Percentiles rank a stretch among this genome's conserved stretches.
Conservation (phyloP, 1,140 invertebrate species). For the Patella vulgata region DNA sequence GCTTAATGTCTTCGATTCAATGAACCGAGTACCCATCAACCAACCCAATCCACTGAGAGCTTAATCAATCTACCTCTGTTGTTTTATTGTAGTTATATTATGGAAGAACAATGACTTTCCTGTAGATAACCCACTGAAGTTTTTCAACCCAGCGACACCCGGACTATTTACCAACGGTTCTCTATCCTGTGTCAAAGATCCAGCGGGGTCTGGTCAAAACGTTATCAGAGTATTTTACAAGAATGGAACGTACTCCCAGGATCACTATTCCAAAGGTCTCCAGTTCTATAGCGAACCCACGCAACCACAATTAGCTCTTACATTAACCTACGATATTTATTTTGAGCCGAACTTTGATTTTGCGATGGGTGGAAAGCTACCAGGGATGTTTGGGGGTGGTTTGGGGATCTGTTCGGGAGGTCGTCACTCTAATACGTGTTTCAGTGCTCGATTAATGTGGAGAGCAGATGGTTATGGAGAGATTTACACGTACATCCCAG, state of each 20-base stretch:
- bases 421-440: not conserved
- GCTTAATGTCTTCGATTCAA: too few relatives aligned
- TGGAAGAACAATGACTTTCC: too few relatives aligned
- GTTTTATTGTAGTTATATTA: too few relatives aligned
- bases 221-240: not conserved
- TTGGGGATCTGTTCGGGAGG: not conserved
- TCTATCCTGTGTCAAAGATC: not conserved
- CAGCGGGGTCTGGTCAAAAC: not conserved
- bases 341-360: conserved; percentile 1
- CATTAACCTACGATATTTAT: not conserved
- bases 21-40: too few relatives aligned
- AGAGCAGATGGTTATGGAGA: conserved; percentile 16
- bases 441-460: conserved; percentile 1
- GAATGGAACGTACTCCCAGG: conserved; percentile 3
- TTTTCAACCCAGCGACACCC: not conserved
- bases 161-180: conserved; percentile 3
- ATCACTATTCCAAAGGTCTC: not conserved
- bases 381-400: not conserved
- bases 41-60: too few relatives aligned
- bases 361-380: conserved; percentile 2
- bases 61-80: too few relatives aligned
- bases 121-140: not conserved
- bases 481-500: conserved; percentile 22
- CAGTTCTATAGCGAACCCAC: not conserved
- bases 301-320: not conserved